These are phyloP conservation scores for Drosophila birchii DNA, from an alignment of 2,888 invertebrate species.

Conservation along the genomic window DNA sequence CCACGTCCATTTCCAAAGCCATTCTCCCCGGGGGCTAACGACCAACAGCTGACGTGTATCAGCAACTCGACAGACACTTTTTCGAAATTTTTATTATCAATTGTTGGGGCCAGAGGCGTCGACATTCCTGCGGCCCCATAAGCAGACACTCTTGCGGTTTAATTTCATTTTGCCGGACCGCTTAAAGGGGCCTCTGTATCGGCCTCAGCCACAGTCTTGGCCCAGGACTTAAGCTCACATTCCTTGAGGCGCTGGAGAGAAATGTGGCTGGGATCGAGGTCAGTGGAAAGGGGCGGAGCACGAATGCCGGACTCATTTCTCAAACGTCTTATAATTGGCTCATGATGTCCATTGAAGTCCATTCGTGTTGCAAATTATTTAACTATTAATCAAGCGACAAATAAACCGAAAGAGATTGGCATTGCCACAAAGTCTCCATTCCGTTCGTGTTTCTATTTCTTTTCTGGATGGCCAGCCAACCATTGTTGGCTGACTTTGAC, in stretches of 20 bases:
- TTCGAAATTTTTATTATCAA: constrained; percentile 73
- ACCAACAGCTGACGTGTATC: constrained; percentile 65
- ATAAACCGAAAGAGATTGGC: constrained; percentile 55
- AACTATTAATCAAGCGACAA: constrained; percentile 72
- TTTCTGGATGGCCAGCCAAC: constrained; percentile 6
- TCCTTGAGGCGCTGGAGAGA: neutral
- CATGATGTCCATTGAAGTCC: constrained; percentile 63
- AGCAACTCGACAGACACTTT: constrained; percentile 52
- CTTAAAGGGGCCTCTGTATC: constrained; percentile 5
- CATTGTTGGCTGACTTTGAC: constrained; percentile 36
- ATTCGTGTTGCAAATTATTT: constrained; percentile 69
- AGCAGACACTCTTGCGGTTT: constrained; percentile 77
- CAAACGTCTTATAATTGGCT: constrained; percentile 61
- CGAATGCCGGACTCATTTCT: constrained; percentile 44
- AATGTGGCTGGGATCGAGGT: neutral
- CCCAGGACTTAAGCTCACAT: constrained; percentile 17
- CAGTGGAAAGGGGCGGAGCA: neutral
- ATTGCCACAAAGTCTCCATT: constrained; percentile 36
- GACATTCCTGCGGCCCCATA: constrained; percentile 66
- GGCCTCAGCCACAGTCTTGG: neutral
- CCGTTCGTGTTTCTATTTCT: constrained; percentile 15
- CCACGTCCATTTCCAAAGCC: constrained; percentile 1
- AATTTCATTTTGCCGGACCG: constrained; percentile 71
- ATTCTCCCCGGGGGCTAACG: constrained; percentile 8
- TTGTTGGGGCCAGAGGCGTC: constrained; percentile 31